Percentiles rank a stretch among this genome's conserved stretches.
These are phyloP conservation scores for Trichechus manatus DNA, from an alignment of 2,113 vertebrate genomes.

Conservation along the genomic window DNA sequence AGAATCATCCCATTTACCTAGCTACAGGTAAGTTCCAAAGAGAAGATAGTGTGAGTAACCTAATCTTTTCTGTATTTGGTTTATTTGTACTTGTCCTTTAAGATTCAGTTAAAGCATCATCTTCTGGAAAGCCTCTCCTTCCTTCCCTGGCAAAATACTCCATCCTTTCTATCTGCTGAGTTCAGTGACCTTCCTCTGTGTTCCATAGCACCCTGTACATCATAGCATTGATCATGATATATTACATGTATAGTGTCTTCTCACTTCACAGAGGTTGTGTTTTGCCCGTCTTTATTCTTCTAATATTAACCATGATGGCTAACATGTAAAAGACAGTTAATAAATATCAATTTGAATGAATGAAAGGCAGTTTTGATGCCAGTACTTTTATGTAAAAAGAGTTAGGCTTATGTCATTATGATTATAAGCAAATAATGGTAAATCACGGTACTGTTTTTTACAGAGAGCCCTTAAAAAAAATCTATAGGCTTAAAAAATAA, in stretches of 20 bases:
- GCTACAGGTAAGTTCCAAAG: slow-evolving; percentile 92
- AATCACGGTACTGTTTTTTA: neutral
- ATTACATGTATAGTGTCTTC: neutral
- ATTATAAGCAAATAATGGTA: neutral
- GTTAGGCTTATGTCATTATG: slow-evolving; percentile 11
- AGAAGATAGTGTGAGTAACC: neutral
- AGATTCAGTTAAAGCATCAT: neutral
- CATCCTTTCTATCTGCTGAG: neutral
- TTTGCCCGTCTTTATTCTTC: slow-evolving; percentile 27
- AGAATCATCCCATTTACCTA: slow-evolving; percentile 96
- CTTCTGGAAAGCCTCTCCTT: slow-evolving; percentile 10
- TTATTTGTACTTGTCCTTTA: neutral
- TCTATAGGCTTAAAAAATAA: neutral
- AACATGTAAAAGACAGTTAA: neutral
- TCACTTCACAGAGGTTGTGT: neutral
- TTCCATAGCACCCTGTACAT: neutral
- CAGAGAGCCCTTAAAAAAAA: slow-evolving; percentile 28
- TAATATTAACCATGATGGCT: neutral
- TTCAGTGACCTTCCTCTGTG: neutral
- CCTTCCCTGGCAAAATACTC: neutral
- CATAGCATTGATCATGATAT: neutral
- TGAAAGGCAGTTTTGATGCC: slow-evolving; percentile 12
- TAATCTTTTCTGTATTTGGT: neutral
- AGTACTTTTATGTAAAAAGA: neutral
- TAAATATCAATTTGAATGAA: slow-evolving; percentile 9